These are phyloP conservation scores for Corythoichthys intestinalis DNA, from an alignment of 2,113 vertebrate genomes.

Conservation along the genomic window DNA sequence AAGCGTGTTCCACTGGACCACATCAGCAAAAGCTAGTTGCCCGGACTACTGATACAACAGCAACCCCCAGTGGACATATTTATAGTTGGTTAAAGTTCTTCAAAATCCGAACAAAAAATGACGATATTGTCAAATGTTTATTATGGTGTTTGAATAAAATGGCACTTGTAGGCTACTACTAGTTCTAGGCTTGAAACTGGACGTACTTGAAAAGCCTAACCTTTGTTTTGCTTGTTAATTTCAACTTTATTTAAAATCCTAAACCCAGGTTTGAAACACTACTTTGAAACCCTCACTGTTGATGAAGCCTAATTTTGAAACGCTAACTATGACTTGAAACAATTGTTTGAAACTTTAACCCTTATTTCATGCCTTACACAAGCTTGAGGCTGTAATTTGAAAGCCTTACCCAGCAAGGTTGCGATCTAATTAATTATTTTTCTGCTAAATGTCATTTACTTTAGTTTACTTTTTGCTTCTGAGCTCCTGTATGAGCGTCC, in stretches of 20 bases:
- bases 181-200: no score
- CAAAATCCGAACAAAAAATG: not conserved
- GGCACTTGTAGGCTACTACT: no score
- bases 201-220: no score
- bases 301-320: no score
- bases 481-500: slow-evolving; percentile 44
- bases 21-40: not conserved
- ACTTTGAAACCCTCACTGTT: no score
- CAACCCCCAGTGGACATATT: slow-evolving; percentile 36
- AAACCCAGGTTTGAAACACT: no score
- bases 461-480: slow-evolving; percentile 10
- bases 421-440: not conserved
- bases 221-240: no score
- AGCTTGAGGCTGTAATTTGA: no score
- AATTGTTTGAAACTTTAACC: not conserved
- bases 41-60: slow-evolving; percentile 22
- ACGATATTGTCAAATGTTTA: not conserved
- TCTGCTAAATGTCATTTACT: not conserved
- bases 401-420: not conserved
- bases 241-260: no score
- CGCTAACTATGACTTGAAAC: not conserved
- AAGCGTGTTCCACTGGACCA: not conserved
- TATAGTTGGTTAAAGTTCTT: not conserved
- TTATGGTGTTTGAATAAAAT: not conserved
- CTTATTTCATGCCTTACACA: not conserved